phyloP scores from a whole-genome alignment of 2,113 vertebrate genomes.

The Arizona elegans region DNA sequence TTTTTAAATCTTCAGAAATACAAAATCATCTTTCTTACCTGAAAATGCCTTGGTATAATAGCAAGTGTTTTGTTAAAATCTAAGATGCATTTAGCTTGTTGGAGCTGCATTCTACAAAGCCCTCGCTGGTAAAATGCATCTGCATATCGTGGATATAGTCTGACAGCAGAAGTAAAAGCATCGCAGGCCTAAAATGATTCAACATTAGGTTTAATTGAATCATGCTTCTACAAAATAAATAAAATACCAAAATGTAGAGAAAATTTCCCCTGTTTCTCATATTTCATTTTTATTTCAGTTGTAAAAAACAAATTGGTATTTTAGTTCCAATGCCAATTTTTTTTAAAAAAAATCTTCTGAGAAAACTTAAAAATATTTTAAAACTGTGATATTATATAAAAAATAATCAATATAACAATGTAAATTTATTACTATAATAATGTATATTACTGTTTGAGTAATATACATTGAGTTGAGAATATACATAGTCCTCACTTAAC shows the following conservation, averaged over 20 bases:
- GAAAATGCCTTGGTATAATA: slow-evolving; percentile 72
- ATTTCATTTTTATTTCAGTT: neutral
- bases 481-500: neutral
- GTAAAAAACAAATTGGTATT: neutral
- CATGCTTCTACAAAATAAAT: neutral
- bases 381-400: neutral
- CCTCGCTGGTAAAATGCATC: slow-evolving; percentile 77
- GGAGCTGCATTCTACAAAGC: slow-evolving; percentile 71
- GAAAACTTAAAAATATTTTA: neutral
- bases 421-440: neutral
- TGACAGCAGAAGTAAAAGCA: slow-evolving; percentile 70
- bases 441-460: neutral
- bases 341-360: neutral
- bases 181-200: slow-evolving; percentile 67
- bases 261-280: neutral
- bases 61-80: slow-evolving; percentile 74
- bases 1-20: slow-evolving; percentile 6
- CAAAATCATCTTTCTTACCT: slow-evolving; percentile 64
- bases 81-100: slow-evolving; percentile 61
- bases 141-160: slow-evolving; percentile 61
- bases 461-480: neutral
- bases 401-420: neutral
- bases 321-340: neutral
- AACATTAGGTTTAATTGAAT: slow-evolving; percentile 16
- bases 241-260: neutral